Conservation (phyloP, 2,888 invertebrate genomes). For the Xestia sexstrigata region DNA sequence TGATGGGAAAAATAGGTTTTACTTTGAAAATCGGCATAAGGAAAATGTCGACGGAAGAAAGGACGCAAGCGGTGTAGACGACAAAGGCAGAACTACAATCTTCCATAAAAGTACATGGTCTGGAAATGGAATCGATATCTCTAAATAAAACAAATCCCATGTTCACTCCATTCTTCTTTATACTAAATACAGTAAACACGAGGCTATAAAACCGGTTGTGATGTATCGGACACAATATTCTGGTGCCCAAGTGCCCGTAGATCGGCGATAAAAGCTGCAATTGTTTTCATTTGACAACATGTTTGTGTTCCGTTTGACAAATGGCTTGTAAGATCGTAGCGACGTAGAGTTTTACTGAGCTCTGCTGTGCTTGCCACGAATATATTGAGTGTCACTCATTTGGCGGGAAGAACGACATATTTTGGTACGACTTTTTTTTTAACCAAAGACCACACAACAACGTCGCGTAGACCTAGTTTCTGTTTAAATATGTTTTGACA, state of each 20-base stretch:
- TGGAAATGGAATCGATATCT: conserved; percentile 37
- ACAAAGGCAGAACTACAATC: background rate
- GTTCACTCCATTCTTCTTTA: conserved; percentile 53
- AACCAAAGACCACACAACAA: conserved; percentile 23
- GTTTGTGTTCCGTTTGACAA: conserved; percentile 79
- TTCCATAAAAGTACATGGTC: conserved; percentile 23
- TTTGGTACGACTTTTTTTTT: conserved; percentile 24
- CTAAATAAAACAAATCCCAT: conserved; percentile 40
- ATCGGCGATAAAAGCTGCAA: conserved; percentile 75
- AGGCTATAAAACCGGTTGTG: conserved; percentile 54
- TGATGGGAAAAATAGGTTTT: conserved; percentile 4
- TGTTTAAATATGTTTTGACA: conserved; percentile 48
- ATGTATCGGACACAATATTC: conserved; percentile 67
- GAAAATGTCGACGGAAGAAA: background rate
- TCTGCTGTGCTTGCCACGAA: conserved; percentile 60
- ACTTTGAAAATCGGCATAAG: background rate
- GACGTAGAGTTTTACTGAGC: conserved; percentile 70
- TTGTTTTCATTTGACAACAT: conserved; percentile 82
- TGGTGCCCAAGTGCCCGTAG: conserved; percentile 63
- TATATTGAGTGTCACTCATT: conserved; percentile 67
- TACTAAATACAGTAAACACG: conserved; percentile 56
- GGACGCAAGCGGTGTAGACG: background rate
- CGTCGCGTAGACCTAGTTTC: conserved; percentile 34
- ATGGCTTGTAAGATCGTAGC: conserved; percentile 74
- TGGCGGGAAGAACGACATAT: conserved; percentile 53